Evolutionary conservation across 2,113 vertebrate genomes (phyloP).

Genomic region (Furnarius figulus): DNA sequence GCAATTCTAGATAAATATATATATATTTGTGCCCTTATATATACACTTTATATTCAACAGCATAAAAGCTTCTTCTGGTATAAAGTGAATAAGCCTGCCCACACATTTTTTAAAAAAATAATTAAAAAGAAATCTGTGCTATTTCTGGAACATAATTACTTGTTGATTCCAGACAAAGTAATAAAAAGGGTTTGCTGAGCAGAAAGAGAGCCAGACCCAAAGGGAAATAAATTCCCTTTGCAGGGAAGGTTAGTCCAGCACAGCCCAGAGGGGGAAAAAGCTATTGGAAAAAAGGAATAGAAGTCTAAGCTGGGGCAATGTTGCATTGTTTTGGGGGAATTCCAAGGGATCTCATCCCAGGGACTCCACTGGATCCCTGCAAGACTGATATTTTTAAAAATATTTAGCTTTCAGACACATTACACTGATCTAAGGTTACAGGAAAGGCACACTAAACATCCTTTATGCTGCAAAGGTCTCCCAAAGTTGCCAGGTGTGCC

Average conservation of each 20-base stretch:
- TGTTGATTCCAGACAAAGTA: background rate
- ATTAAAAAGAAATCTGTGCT: background rate
- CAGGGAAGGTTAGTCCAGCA: background rate
- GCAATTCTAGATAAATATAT: background rate
- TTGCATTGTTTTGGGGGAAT: background rate
- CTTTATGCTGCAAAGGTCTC: background rate
- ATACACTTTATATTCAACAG: background rate
- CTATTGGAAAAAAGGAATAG: background rate
- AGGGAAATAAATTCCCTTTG: background rate
- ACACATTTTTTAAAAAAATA: background rate
- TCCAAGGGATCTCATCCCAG: background rate
- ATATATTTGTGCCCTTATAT: background rate
- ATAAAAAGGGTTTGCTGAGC: background rate
- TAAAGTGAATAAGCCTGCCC: background rate
- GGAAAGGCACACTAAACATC: accelerated
- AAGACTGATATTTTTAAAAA: background rate
- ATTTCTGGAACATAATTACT: background rate
- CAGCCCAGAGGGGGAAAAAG: background rate
- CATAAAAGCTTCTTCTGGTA: background rate
- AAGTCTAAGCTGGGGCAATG: background rate
- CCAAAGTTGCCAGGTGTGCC: background rate
- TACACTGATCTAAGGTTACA: background rate
- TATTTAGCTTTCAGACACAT: background rate
- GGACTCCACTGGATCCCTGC: background rate
- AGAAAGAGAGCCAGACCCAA: background rate